Base-by-base conservation (phyloP, 1,140 invertebrate genomes). In the Spodoptera frugiperda region DNA sequence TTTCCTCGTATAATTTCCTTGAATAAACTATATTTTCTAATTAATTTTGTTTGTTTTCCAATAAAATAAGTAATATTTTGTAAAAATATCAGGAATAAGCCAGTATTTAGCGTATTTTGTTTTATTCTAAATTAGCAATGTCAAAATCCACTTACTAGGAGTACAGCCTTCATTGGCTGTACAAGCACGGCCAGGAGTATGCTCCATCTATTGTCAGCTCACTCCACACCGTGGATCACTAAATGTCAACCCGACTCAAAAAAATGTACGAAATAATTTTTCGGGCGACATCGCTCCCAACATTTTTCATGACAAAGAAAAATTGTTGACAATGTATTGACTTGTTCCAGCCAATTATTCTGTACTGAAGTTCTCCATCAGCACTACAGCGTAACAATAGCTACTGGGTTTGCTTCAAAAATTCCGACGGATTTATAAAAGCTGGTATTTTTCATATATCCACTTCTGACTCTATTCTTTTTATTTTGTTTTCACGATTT, bases 341-440 rank as follows among this genome's bases (percentile, higher is more conserved):
- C 17, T 67, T 48, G 63, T 67, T 67, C 46, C 63, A 49, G 44
- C 11, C 63, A 67, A 67, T 67, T 67, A 67, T 67, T 49, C 19
- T 25, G 44, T 9, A 3, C 55, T 12, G 9, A n/a, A 30, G 57
- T 39, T 15, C 33, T 44, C 25, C 21, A 67, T 21, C 39, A 48
- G 19, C 63, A 19, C 11, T n/a, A 39, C 4, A 33, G n/a, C 3
- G 21, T 48, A 25, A 67, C 61, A 67, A 49, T 49, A 11, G 63
- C 3, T 46, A 8, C 17, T 25, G 17, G 6, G 0, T 10, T 17
- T 8, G 19, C 44, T n/a, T 48, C 17, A 19, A 1, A 67, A 12
- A 12, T 5, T 15, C 39, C 44, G 48, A 6, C 19, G 39, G 61
- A 65, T 14, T 25, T 25, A 49, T 19, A 19, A 67, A 49, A 3